These are phyloP conservation scores for Eulacestoma nigropectus DNA, from an alignment of 2,113 vertebrate species.

Conservation along the genomic window DNA sequence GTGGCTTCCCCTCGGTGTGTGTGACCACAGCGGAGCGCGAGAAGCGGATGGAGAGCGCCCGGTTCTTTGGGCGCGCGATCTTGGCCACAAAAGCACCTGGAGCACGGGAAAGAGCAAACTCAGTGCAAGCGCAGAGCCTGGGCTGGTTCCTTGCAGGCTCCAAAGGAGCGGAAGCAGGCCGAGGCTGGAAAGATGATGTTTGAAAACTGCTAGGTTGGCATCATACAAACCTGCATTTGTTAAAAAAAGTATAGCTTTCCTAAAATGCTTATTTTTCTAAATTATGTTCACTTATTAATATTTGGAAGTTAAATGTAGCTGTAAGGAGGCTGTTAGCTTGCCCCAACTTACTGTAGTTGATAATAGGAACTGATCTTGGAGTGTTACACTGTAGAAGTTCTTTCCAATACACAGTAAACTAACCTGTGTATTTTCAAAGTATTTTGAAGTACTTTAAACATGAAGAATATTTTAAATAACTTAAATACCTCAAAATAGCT, in stretches of 20 bases:
- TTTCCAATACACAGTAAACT: neutral
- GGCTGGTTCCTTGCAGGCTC: neutral
- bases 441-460: neutral
- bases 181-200: neutral
- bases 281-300: neutral
- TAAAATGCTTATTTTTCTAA: neutral
- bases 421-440: neutral
- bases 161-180: neutral
- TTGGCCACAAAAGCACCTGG: slow-evolving; percentile 97
- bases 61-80: slow-evolving; percentile 93
- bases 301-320: neutral
- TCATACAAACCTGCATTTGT: neutral
- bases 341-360: rapidly evolving
- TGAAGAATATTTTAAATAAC: neutral
- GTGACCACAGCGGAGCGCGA: slow-evolving; percentile 85
- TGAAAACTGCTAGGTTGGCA: neutral
- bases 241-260: neutral
- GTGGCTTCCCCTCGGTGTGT: slow-evolving; percentile 78
- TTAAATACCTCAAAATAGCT: neutral
- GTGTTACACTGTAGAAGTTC: neutral
- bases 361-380: neutral
- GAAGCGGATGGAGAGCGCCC: slow-evolving; percentile 89
- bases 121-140: neutral
- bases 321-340: neutral
- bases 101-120: neutral